phyloP scores from a whole-genome alignment of 37 sponge, comb jelly and placozoan genomes.

The Beroe ovata region DNA sequence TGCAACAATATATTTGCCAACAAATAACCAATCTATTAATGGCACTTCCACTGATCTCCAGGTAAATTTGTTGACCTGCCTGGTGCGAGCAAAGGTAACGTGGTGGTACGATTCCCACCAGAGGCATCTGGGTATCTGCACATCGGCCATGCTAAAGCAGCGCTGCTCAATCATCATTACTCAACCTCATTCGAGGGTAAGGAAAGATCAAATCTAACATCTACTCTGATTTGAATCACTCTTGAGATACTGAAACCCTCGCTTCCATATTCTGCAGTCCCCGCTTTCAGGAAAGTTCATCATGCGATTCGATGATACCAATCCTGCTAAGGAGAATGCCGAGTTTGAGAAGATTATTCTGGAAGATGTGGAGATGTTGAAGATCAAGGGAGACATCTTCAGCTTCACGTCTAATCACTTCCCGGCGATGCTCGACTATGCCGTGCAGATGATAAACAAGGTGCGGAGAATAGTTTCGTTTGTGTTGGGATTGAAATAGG shows the following conservation, averaged over 20 bases:
- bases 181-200: slow-evolving; percentile 80
- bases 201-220: too few relatives aligned
- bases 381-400: slow-evolving; percentile 87
- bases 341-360: slow-evolving; percentile 95
- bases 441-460: slow-evolving; percentile 70
- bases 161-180: slow-evolving; percentile 95
- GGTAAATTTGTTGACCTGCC: slow-evolving; percentile 97
- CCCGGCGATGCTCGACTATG: slow-evolving; percentile 73
- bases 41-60: too few relatives aligned
- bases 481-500: too few relatives aligned
- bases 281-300: slow-evolving; percentile 71
- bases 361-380: slow-evolving; percentile 86
- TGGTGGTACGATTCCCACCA: slow-evolving; percentile 94
- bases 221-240: too few relatives aligned
- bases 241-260: too few relatives aligned
- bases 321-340: slow-evolving; percentile 94
- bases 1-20: too few relatives aligned
- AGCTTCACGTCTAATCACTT: slow-evolving; percentile 90
- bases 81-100: slow-evolving; percentile 90
- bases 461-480: too few relatives aligned
- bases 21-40: too few relatives aligned
- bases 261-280: too few relatives aligned
- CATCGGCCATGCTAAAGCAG: slow-evolving; percentile 99
- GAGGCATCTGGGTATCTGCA: slow-evolving; percentile 98
- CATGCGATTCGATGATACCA: slow-evolving; percentile 99